Evolutionary conservation across 2,797 vertebrate genomes (phyloP).

Genomic region (Spinus pinus): DNA sequence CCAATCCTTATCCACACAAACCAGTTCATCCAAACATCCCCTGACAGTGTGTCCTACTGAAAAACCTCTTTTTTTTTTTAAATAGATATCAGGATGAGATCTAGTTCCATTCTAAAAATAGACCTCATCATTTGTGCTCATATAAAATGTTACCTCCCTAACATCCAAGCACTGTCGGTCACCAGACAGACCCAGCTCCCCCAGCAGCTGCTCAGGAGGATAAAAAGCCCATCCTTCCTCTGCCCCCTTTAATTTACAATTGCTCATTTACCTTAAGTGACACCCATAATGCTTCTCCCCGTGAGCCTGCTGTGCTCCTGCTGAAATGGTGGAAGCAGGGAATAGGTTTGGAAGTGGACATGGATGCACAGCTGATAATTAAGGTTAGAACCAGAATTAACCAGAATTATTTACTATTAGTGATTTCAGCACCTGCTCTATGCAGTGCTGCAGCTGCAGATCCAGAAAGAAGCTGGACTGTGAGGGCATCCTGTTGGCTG

Average conservation of each 20-base stretch:
- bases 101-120: background rate
- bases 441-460: background rate
- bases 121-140: background rate
- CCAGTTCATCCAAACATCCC: background rate
- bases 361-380: background rate
- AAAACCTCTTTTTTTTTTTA: background rate
- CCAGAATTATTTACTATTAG: background rate
- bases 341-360: background rate
- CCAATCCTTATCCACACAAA: background rate
- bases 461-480: background rate
- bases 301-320: background rate
- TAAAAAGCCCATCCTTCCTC: background rate
- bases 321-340: background rate
- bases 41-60: background rate
- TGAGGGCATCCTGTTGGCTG: rapidly evolving
- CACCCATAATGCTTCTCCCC: background rate
- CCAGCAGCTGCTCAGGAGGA: background rate
- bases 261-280: background rate
- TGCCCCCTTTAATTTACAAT: background rate
- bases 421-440: background rate
- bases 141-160: background rate
- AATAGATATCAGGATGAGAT: background rate
- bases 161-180: too few relatives aligned
- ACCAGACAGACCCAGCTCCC: background rate
- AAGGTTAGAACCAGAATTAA: background rate